phyloP scores from a whole-genome alignment of 1,140 invertebrate genomes.

The Ooceraea biroi region DNA sequence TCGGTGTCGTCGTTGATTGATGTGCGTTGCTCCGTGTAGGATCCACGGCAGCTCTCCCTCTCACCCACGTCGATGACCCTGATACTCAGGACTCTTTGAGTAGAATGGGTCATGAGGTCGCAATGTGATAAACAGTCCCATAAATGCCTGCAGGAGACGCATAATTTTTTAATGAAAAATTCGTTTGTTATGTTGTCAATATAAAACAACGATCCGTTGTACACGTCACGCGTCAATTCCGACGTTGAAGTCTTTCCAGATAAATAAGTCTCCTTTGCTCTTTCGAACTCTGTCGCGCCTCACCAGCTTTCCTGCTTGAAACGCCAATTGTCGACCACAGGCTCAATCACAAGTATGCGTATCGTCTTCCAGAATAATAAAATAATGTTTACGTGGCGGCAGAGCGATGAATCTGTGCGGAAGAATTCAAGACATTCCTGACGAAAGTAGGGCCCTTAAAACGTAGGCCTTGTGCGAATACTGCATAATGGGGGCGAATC shows the following conservation, averaged over 20 bases:
- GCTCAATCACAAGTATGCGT: conserved; percentile 93
- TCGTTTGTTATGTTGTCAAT: too few species aligned
- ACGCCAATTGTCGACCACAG: conserved; percentile 90
- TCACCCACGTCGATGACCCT: conserved; percentile 92
- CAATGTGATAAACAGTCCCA: conserved; percentile 92
- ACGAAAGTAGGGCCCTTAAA: conserved; percentile 90
- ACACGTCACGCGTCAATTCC: conserved; percentile 89
- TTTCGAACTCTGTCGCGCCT: conserved; percentile 91
- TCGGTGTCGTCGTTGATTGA: conserved; percentile 19
- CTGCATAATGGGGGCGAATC: conserved; percentile 91
- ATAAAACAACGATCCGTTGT: too few species aligned
- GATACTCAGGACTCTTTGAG: conserved; percentile 92
- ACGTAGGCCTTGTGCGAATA: conserved; percentile 91
- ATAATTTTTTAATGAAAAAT: too few species aligned
- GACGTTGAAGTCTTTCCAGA: conserved; percentile 95
- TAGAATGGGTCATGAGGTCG: conserved; percentile 93
- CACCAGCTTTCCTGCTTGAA: conserved; percentile 91
- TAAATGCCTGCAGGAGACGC: conserved; percentile 87
- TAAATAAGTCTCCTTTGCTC: conserved; percentile 88
- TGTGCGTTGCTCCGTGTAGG: conserved; percentile 86
- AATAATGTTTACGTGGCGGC: conserved; percentile 92
- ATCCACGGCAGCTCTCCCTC: conserved; percentile 91
- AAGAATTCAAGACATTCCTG: conserved; percentile 90
- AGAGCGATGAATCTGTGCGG: conserved; percentile 90
- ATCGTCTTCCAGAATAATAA: conserved; percentile 96